phyloP scores from a whole-genome alignment of 2,888 invertebrate species.

The Liodrosophila aerea region DNA sequence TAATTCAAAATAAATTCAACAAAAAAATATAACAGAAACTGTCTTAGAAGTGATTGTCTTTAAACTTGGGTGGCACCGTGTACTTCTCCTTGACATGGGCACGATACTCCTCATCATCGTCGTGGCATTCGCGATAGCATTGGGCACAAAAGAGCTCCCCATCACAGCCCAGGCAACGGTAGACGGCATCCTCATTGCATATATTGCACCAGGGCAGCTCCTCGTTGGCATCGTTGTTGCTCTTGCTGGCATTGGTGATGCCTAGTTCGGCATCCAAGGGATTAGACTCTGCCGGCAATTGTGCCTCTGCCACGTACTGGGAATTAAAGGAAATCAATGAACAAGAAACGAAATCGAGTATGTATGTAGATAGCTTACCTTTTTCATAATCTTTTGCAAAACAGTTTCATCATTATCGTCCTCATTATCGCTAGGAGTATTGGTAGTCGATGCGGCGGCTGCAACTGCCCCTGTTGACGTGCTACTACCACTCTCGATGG shows the following conservation, averaged over 20 bases:
- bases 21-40: background rate
- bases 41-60: conserved; percentile 74
- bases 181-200: conserved; percentile 90
- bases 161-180: conserved; percentile 89
- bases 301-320: conserved; percentile 84
- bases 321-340: background rate
- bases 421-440: conserved; percentile 78
- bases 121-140: conserved; percentile 89
- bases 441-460: conserved; percentile 47
- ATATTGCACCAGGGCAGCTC: conserved; percentile 93
- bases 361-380: conserved; percentile 57
- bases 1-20: conserved; percentile 9
- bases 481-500: conserved; percentile 45
- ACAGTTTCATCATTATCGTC: conserved; percentile 82
- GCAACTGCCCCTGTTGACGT: conserved; percentile 16
- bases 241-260: conserved; percentile 27
- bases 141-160: conserved; percentile 90
- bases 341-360: background rate
- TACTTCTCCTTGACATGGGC: conserved; percentile 75
- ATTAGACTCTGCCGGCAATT: conserved; percentile 83
- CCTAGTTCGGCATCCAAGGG: conserved; percentile 82
- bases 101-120: conserved; percentile 85
- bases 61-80: conserved; percentile 77
- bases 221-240: conserved; percentile 71
- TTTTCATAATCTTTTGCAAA: conserved; percentile 79